phyloP scores from a whole-genome alignment of 2,888 invertebrate genomes.

The Dioctria rufipes region DNA sequence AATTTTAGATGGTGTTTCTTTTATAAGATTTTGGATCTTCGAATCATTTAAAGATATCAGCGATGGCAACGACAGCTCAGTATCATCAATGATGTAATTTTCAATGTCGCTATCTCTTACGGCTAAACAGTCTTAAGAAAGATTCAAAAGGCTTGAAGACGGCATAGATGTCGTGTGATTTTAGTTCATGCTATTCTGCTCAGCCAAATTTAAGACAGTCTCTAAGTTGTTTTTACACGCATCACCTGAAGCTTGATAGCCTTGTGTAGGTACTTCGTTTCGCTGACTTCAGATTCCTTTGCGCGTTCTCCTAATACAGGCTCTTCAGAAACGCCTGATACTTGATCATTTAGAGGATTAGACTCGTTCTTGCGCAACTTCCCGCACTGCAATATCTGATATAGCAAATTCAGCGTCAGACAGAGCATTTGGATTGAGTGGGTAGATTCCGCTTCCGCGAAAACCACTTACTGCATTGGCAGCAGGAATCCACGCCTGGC shows the following conservation, averaged over 20 bases:
- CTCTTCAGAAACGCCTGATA: constrained; percentile 15
- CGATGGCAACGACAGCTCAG: too few species aligned
- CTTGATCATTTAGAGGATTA: constrained; percentile 14
- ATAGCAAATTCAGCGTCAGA: constrained; percentile 16
- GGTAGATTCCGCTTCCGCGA: constrained; percentile 30
- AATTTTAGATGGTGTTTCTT: constrained; percentile 15
- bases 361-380: too few species aligned
- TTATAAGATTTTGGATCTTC: too few species aligned
- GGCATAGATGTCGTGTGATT: constrained; percentile 18
- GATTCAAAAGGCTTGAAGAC: constrained; percentile 15
- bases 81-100: too few species aligned
- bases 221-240: constrained; percentile 13
- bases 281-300: constrained; percentile 12
- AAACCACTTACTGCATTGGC: constrained; percentile 36
- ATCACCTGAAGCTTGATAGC: constrained; percentile 3
- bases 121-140: constrained; percentile 22
- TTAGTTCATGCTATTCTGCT: constrained; percentile 16
- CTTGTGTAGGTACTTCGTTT: constrained; percentile 5
- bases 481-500: constrained; percentile 21
- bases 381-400: constrained; percentile 4
- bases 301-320: constrained; percentile 1
- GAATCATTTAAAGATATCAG: constrained; percentile 19
- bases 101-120: too few species aligned
- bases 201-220: constrained; percentile 18
- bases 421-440: constrained; percentile 27